A percentile compares a stretch with the other conserved stretches of the same genome.
These are phyloP conservation scores for Cydia amplana DNA, from an alignment of 1,140 invertebrate species.

Conservation along the genomic window DNA sequence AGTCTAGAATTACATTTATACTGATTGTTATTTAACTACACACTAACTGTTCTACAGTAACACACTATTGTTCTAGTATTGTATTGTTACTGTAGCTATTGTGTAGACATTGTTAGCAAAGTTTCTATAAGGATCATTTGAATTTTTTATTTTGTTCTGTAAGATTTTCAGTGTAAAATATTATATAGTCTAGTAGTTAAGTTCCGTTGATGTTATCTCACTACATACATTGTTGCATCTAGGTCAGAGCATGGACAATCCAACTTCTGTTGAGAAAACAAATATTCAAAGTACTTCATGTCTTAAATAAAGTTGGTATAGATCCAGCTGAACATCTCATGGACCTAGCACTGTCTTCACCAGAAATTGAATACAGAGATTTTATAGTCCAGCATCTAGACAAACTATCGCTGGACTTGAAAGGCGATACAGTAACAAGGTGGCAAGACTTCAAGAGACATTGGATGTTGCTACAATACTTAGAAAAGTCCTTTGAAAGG, in stretches of 20 bases:
- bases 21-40: constrained; percentile 5
- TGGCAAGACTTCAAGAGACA: constrained; percentile 78
- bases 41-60: no score
- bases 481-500: constrained; percentile 77
- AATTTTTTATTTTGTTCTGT: no score
- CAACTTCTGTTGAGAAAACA: constrained; percentile 82
- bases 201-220: background rate
- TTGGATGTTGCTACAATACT: constrained; percentile 80
- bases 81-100: constrained; percentile 28
- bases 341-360: constrained; percentile 77
- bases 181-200: no score
- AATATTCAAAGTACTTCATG: constrained; percentile 83
- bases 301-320: constrained; percentile 81
- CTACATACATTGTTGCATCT: constrained; percentile 34
- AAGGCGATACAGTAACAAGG: constrained; percentile 56
- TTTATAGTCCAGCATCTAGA: constrained; percentile 82
- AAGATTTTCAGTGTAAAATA: no score
- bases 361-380: constrained; percentile 78
- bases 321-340: constrained; percentile 81
- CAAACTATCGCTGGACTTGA: constrained; percentile 66
- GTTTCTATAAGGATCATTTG: background rate
- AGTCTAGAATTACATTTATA: constrained; percentile 15
- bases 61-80: no score
- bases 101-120: background rate
- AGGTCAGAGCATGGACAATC: constrained; percentile 82